phyloP scores from a whole-genome alignment of 2,888 invertebrate species.

The Heliconius charithonia region DNA sequence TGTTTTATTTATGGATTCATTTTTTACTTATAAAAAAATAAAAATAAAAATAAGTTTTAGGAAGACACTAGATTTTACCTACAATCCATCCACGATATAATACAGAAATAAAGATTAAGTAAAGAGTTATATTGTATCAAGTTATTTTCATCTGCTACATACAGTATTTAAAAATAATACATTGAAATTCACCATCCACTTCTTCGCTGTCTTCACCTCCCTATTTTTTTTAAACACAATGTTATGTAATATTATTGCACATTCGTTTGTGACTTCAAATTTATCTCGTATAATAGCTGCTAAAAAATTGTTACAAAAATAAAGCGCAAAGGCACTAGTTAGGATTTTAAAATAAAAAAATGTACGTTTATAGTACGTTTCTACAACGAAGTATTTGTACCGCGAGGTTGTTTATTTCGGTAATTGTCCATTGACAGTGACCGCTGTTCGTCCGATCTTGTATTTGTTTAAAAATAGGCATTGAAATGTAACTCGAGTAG shows the following conservation, averaged over 20 bases:
- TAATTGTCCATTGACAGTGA: slow-evolving; percentile 36
- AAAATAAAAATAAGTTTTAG: too few species aligned
- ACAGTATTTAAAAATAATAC: too few species aligned
- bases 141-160: too few species aligned
- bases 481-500: not conserved
- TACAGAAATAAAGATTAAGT: too few species aligned
- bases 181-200: not conserved
- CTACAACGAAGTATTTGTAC: not conserved
- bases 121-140: too few species aligned
- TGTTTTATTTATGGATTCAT: too few species aligned
- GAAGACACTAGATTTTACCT: too few species aligned
- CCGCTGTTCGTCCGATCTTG: slow-evolving; percentile 30
- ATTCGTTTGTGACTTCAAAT: not conserved
- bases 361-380: slow-evolving; percentile 16
- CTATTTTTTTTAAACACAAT: not conserved
- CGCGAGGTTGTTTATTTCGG: slow-evolving; percentile 35
- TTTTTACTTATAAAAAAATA: too few species aligned
- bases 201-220: not conserved
- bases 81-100: too few species aligned
- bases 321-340: too few species aligned
- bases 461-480: not conserved
- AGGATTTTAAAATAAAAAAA: not conserved
- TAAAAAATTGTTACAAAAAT: not conserved
- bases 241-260: not conserved
- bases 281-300: not conserved